Conservation (phyloP, 2,888 invertebrate genomes). For the Liposcelis brunnea region DNA sequence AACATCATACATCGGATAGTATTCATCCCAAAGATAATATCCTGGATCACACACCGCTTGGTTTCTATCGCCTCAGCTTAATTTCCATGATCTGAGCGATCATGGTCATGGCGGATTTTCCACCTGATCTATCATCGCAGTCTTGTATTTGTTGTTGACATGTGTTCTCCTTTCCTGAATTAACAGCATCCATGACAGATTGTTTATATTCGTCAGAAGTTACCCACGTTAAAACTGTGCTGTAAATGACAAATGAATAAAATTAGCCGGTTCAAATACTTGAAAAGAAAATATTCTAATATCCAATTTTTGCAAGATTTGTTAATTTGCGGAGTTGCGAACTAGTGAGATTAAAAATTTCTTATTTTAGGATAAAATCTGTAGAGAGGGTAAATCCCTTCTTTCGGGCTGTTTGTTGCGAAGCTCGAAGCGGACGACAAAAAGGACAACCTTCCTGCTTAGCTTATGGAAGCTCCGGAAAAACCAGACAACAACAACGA, state of each 20-base stretch:
- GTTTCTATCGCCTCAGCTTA: background rate
- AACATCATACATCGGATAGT: slow-evolving; percentile 3
- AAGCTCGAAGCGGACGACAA: too few relatives aligned
- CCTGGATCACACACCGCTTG: too few relatives aligned
- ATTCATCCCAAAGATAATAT: background rate
- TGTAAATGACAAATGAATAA: background rate
- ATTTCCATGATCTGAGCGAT: slow-evolving; percentile 2
- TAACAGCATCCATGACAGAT: background rate
- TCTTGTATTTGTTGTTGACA: slow-evolving; percentile 1
- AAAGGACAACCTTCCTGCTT: too few relatives aligned
- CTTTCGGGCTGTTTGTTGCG: too few relatives aligned
- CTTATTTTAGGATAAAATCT: too few relatives aligned
- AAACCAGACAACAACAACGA: too few relatives aligned
- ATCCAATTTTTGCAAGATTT: too few relatives aligned
- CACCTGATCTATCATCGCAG: slow-evolving; percentile 4
- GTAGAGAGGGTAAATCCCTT: too few relatives aligned
- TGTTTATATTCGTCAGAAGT: background rate
- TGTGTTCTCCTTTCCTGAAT: background rate
- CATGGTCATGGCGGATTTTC: slow-evolving; percentile 8
- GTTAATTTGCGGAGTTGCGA: too few relatives aligned
- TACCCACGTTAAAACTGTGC: background rate
- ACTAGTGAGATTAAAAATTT: too few relatives aligned
- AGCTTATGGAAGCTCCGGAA: too few relatives aligned
- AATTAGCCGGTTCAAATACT: background rate
- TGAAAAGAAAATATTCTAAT: too few relatives aligned